Base-by-base conservation (phyloP, 2,113 vertebrate genomes). In the Crocuta crocuta region DNA sequence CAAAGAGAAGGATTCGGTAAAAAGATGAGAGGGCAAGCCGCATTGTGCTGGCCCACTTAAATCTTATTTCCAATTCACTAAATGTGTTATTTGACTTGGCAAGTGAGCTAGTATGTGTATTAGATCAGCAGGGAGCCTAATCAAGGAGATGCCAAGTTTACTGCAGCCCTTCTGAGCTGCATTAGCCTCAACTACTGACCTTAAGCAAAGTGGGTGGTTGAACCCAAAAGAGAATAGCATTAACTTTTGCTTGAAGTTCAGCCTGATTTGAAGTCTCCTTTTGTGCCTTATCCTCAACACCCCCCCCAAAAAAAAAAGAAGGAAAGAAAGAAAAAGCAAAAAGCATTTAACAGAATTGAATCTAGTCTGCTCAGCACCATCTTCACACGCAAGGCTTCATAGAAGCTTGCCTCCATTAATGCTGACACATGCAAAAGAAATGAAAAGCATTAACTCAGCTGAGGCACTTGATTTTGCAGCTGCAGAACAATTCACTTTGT, bases 21-120 rank as follows among this genome's bases (percentile, higher is more conserved):
- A 99, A 99, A 99, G 99, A 99, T 99, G 99, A 99, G 99, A 99
- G 98, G 97, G 96, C 98, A 99, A 99, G 99, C 98, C 94, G 98
- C 99, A 99, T 99, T 99, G 99, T 99, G 98, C 98, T 98, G 99
- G 98, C 99, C 99, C 99, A 99, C 99, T 99, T 99, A 99, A 99
- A 99, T 99, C 99, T 99, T 99, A 99, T 99, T 99, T 99, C 99
- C 99, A 99, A 99, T 99, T 99, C 99, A 99, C 99, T 99, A 99
- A 99, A 99, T 99, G 99, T 99, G 99, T 99, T 99, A 99, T 99
- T 99, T 99, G 99, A 99, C 99, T 99, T 99, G 99, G 99, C 99
- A 99, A 99, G 99, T 99, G 99, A 99, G 98, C 98, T 99, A 99
- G 99, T 99, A 99, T 99, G 99, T 99, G 99, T 99, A 99, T 99